phyloP scores from a whole-genome alignment of 2,797 vertebrate species.

The Epinephelus coioides region DNA sequence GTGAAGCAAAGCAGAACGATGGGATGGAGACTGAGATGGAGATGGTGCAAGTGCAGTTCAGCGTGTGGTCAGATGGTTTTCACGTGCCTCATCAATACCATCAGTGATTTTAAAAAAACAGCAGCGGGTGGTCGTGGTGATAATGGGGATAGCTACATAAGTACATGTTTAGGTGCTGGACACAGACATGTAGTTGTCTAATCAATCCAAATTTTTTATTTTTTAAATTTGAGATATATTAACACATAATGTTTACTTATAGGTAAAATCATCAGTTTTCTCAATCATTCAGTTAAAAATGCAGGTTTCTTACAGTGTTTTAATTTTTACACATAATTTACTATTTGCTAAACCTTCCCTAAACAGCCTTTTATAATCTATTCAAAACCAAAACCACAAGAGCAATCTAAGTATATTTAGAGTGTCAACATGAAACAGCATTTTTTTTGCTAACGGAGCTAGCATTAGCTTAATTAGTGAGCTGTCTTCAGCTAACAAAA shows the following conservation, averaged over 20 bases:
- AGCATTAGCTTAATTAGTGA: no score
- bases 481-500: no score
- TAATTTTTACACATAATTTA: neutral
- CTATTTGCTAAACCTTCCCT: no score
- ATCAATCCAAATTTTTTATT: neutral
- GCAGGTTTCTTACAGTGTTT: neutral
- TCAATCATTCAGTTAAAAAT: neutral
- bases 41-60: constrained; percentile 22
- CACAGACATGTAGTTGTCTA: neutral
- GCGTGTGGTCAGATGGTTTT: constrained; percentile 40
- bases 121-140: constrained; percentile 1
- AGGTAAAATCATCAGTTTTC: neutral
- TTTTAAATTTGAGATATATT: neutral
- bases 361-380: neutral
- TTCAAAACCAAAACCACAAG: no score
- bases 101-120: constrained; percentile 8
- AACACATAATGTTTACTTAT: neutral
- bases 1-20: constrained; percentile 6
- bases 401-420: no score
- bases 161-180: neutral
- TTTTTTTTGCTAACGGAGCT: no score
- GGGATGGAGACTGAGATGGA: neutral
- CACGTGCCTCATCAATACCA: constrained; percentile 8
- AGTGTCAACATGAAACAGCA: no score
- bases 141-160: neutral